Evolutionary conservation across 2,888 invertebrate species (phyloP).

Genomic region (Cactoblastis cactorum): DNA sequence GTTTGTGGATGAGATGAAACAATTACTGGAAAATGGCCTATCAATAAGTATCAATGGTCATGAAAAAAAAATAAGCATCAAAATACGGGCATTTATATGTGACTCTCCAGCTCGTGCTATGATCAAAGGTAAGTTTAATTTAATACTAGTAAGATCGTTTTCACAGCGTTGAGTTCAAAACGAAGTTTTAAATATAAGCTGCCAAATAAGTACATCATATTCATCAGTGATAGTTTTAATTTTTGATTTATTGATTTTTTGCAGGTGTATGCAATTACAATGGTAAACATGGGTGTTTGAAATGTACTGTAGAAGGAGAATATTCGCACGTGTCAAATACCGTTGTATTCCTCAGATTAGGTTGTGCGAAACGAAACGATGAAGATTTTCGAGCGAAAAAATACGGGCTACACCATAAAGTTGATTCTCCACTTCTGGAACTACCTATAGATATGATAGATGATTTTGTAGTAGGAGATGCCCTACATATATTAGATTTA

Average conservation of each 20-base stretch:
- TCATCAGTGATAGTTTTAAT: too few relatives aligned
- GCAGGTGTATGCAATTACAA: too few relatives aligned
- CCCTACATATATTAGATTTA: conserved; percentile 12
- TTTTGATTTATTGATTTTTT: too few relatives aligned
- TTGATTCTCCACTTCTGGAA: conserved; percentile 15
- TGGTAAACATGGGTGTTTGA: conserved; percentile 22
- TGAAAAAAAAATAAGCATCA: conserved; percentile 10
- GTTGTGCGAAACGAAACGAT: conserved; percentile 12
- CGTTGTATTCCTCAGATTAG: background rate
- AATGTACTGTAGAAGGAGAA: too few relatives aligned
- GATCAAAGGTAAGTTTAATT: conserved; percentile 23
- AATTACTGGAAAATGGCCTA: conserved; percentile 11
- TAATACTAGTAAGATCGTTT: too few relatives aligned
- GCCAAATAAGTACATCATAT: too few relatives aligned
- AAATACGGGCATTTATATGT: conserved; percentile 19
- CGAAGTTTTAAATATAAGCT: too few relatives aligned
- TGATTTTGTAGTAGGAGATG: conserved; percentile 14
- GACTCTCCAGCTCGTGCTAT: conserved; percentile 22
- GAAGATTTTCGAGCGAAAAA: conserved; percentile 19
- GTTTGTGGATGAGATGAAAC: conserved; percentile 16
- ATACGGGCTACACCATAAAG: conserved; percentile 20
- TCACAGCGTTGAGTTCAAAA: too few relatives aligned
- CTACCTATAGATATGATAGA: conserved; percentile 17
- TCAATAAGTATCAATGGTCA: too few relatives aligned
- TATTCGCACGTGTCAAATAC: too few relatives aligned